phyloP scores from a whole-genome alignment of 2,797 vertebrate species.

The Trachops cirrhosus region DNA sequence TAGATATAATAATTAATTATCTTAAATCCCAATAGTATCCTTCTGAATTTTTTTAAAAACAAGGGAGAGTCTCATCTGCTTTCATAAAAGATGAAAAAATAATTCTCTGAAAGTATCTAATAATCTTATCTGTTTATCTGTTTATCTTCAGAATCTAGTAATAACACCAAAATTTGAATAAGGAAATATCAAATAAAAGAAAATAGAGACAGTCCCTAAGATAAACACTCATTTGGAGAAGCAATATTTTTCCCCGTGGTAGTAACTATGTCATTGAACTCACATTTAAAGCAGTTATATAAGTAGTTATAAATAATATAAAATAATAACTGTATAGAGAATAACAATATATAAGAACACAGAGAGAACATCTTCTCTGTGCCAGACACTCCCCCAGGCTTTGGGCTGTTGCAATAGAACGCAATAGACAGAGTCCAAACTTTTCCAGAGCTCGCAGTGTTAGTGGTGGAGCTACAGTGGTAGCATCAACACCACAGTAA shows the following conservation, averaged over 20 bases:
- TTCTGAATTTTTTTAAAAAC: background rate
- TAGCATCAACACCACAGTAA: background rate
- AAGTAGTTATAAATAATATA: background rate
- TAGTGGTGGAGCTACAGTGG: too few relatives aligned
- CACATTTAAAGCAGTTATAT: background rate
- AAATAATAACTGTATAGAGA: background rate
- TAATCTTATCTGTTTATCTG: constrained; percentile 33
- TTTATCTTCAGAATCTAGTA: constrained; percentile 33
- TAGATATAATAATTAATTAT: constrained; percentile 23
- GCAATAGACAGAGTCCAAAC: background rate
- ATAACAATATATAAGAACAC: background rate
- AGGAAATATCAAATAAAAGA: constrained; percentile 8
- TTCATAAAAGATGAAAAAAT: constrained; percentile 34
- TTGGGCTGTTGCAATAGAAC: background rate
- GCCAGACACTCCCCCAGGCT: background rate
- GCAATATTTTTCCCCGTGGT: background rate
- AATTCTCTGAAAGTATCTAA: background rate
- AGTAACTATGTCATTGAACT: background rate
- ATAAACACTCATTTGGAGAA: constrained; percentile 38
- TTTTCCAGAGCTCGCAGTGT: background rate
- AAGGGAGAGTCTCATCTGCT: background rate
- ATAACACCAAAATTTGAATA: constrained; percentile 2
- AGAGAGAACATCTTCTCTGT: background rate
- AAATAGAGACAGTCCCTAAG: constrained; percentile 34
- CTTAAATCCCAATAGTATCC: constrained; percentile 34